phyloP scores from a whole-genome alignment of 2,113 vertebrate species.

The Psittacara wagleri region DNA sequence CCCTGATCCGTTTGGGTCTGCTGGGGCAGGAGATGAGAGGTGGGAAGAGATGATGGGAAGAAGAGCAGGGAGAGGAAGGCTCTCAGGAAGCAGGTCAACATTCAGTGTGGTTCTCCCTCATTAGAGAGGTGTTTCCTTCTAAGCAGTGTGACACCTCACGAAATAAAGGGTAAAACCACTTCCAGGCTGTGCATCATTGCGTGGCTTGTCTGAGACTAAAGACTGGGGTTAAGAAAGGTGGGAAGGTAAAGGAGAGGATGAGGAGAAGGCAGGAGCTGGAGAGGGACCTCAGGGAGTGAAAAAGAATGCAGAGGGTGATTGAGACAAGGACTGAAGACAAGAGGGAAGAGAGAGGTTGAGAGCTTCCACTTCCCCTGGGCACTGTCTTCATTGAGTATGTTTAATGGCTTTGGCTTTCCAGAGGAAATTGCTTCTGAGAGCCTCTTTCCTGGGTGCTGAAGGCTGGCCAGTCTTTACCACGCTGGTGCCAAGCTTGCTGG shows the following conservation, averaged over 20 bases:
- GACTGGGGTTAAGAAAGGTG: neutral
- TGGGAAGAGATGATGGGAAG: neutral
- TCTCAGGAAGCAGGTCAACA: neutral
- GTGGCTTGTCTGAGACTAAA: neutral
- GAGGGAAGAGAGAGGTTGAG: neutral
- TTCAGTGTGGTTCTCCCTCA: neutral
- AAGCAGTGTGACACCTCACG: neutral
- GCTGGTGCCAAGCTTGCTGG: neutral
- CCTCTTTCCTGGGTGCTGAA: neutral
- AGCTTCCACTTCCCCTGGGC: neutral
- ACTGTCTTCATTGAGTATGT: neutral
- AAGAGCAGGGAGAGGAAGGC: neutral
- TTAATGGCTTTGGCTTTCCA: neutral
- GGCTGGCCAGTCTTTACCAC: neutral
- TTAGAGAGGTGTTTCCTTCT: neutral
- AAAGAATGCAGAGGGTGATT: neutral
- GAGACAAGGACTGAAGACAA: neutral
- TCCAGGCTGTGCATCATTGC: rapidly evolving
- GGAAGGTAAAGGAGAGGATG: neutral
- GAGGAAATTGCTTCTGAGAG: neutral
- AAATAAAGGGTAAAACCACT: neutral
- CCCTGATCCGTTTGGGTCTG: neutral
- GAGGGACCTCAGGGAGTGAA: neutral
- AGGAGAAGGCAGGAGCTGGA: neutral
- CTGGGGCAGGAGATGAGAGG: neutral